phyloP scores from a whole-genome alignment of 2,888 invertebrate genomes.

The Sphecodes monilicornis region DNA sequence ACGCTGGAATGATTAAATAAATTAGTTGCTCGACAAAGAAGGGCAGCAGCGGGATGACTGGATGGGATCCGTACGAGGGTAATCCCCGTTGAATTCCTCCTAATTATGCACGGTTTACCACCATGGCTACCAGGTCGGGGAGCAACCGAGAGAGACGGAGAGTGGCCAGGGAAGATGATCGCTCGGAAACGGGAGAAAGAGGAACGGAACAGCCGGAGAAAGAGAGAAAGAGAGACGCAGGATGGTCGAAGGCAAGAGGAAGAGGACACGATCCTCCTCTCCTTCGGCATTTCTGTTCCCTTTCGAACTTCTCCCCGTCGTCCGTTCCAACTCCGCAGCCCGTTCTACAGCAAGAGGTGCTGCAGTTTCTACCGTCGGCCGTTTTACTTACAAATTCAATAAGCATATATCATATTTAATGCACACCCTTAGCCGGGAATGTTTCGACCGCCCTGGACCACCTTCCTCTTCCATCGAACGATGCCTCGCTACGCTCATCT shows the following conservation, averaged over 20 bases:
- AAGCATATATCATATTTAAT: slow-evolving; percentile 83
- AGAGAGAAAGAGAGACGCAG: slow-evolving; percentile 16
- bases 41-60: slow-evolving; percentile 80
- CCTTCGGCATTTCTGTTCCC: slow-evolving; percentile 48
- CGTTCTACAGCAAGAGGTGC: slow-evolving; percentile 66
- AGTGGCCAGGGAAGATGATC: slow-evolving; percentile 6
- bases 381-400: slow-evolving; percentile 83
- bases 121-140: slow-evolving; percentile 73
- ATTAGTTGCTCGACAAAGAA: slow-evolving; percentile 83
- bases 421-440: slow-evolving; percentile 77
- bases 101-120: slow-evolving; percentile 84
- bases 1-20: slow-evolving; percentile 82
- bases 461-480: slow-evolving; percentile 53
- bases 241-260: background rate
- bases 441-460: slow-evolving; percentile 74
- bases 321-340: slow-evolving; percentile 33
- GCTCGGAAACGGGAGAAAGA: slow-evolving; percentile 21
- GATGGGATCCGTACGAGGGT: slow-evolving; percentile 81
- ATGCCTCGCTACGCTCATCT: slow-evolving; percentile 28
- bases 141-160: slow-evolving; percentile 11
- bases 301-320: slow-evolving; percentile 28
- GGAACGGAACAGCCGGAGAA: background rate
- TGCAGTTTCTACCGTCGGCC: slow-evolving; percentile 72
- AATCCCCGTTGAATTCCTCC: slow-evolving; percentile 83
- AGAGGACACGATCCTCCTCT: slow-evolving; percentile 29